Percentiles rank a stretch among this genome's conserved stretches.
Conservation (phyloP, 2,113 vertebrate species). For the Paramormyrops kingsleyae region DNA sequence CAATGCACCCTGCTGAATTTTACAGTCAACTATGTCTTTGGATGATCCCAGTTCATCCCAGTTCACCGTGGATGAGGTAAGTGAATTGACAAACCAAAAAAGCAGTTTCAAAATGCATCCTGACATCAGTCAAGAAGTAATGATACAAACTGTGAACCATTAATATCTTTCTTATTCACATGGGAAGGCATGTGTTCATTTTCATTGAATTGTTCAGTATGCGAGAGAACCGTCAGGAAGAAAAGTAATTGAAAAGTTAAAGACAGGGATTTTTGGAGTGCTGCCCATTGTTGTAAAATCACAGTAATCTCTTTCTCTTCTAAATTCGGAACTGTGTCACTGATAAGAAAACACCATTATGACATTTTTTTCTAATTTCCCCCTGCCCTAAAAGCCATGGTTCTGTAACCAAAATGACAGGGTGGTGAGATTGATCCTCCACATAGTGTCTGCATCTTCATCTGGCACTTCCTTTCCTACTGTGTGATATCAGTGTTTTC, state of each 20-base stretch:
- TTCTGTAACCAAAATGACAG: background rate
- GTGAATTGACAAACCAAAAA: background rate
- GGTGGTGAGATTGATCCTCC: background rate
- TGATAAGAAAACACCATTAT: background rate
- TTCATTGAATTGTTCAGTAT: background rate
- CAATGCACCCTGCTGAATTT: background rate
- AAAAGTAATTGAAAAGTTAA: background rate
- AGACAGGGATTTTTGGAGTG: background rate
- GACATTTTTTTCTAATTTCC: background rate
- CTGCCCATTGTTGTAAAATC: background rate
- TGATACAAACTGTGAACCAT: background rate
- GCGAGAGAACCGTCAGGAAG: background rate
- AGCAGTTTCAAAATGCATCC: background rate
- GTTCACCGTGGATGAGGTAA: background rate
- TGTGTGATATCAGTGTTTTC: background rate
- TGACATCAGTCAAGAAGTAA: background rate
- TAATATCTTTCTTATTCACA: background rate
- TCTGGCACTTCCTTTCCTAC: background rate
- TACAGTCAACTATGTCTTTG: background rate
- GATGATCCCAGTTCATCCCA: background rate
- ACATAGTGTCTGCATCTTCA: background rate
- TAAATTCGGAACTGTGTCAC: background rate
- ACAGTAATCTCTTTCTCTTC: background rate
- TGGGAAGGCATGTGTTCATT: background rate
- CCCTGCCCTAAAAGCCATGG: background rate